Percentiles rank a stretch among this genome's conserved stretches.
Evolutionary conservation across 2,888 invertebrate species (phyloP).

Genomic region (Chorisops tibialis): DNA sequence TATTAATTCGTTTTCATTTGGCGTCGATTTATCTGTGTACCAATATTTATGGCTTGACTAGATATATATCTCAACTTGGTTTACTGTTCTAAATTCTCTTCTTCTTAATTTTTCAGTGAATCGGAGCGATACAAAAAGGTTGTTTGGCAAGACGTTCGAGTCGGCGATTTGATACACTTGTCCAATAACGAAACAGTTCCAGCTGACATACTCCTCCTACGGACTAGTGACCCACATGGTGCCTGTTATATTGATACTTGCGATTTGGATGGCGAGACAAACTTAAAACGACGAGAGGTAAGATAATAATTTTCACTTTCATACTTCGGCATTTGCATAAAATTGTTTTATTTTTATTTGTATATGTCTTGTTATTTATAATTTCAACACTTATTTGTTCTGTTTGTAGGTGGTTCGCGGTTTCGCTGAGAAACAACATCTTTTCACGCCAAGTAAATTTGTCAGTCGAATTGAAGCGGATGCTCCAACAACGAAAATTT

Average conservation of each 20-base stretch:
- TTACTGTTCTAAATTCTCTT: conserved; percentile 22
- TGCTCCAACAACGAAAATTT: conserved; percentile 92
- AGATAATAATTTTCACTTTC: conserved; percentile 21
- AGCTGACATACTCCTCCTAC: conserved; percentile 87
- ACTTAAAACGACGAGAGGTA: conserved; percentile 87
- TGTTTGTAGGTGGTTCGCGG: conserved; percentile 52
- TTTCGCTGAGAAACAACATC: conserved; percentile 59
- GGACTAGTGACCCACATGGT: conserved; percentile 84
- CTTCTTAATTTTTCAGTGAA: conserved; percentile 57
- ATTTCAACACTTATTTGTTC: conserved; percentile 11
- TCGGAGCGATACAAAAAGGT: conserved; percentile 77
- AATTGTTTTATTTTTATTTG: background rate
- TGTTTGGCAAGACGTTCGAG: conserved; percentile 86
- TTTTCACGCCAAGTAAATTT: conserved; percentile 78
- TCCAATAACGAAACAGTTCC: conserved; percentile 96
- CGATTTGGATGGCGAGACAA: conserved; percentile 94
- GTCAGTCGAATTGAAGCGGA: conserved; percentile 86
- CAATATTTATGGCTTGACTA: no score
- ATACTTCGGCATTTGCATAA: background rate
- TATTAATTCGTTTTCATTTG: no score
- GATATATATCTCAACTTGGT: background rate
- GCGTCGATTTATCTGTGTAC: no score
- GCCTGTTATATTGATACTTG: conserved; percentile 93
- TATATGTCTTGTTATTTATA: background rate
- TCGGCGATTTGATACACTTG: conserved; percentile 91